Evolutionary conservation across 2,113 vertebrate genomes (phyloP), one percentile per base, ranked within the genome.

Genomic region (Stigmatopora argus): DNA sequence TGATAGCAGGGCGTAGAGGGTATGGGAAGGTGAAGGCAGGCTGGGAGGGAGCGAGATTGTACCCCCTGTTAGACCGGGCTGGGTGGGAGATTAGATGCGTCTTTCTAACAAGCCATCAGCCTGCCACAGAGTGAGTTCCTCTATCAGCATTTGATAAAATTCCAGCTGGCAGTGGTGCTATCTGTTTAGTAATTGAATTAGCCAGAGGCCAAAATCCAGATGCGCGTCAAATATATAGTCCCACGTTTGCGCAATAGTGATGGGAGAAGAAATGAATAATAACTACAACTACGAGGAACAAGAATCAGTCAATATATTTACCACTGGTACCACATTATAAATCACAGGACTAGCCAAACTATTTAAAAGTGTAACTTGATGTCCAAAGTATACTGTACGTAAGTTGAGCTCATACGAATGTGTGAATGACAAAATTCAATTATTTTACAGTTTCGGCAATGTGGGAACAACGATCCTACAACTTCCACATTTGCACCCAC

Each of bases 171-270:
- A 81, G 68, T 69, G 81, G 79, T 83, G 75, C 85, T 89, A 89
- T 92, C 91, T 91, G 87, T 92, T 92, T 92, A 93, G 93, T 94
- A 94, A 94, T 92, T 92, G 87, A 92, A 93, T 94, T 92, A 94
- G 83, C 75, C 85, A 66, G 80, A 88, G 90, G 92, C 87, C 86
- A 84, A 47, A 3, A 77, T 61, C 72, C 62, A 71, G 66, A 75
- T 62, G 81, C 74, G 79, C 89, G 87, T 89, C 88, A 90, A 75
- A 53, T 4, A 71, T 4, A 71, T 68, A 84, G 84, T 78, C 12
- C 57, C 78, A 63, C 76, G 63, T 69, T 70, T 34, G 23, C 46
- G 75, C 70, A 26, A 70, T 18, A 56, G 61, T 4, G 44, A 66
- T 66, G 14, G 38, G 5, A 58, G 52, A 56, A 17, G 35, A 58